These are phyloP conservation scores for pig (Sus scrofa) DNA, from an alignment of 2,113 vertebrate species.

Conservation along the genomic window DNA sequence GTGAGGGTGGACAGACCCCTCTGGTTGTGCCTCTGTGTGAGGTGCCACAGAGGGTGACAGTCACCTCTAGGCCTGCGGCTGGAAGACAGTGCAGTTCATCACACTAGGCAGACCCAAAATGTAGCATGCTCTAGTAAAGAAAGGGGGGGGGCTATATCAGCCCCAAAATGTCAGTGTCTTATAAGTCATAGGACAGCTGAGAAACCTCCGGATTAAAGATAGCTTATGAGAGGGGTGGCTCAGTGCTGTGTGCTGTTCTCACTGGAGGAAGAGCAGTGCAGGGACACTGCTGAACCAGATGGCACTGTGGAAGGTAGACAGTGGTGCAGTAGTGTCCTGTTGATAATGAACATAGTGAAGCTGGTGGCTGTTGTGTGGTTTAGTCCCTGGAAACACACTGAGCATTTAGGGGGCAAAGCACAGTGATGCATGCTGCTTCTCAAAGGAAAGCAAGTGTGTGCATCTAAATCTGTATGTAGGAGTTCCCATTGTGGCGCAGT, in stretches of 20 bases:
- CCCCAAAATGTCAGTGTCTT: not conserved
- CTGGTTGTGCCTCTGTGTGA: not conserved
- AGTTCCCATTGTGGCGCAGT: no score
- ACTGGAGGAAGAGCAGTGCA: not conserved
- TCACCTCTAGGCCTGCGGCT: fast-evolving
- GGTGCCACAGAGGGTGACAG: not conserved
- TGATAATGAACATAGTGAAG: not conserved
- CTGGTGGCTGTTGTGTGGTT: not conserved
- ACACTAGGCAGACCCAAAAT: not conserved
- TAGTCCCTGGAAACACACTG: not conserved
- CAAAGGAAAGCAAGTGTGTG: not conserved
- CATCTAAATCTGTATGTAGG: no score
- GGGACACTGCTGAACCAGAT: not conserved
- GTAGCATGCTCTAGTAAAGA: not conserved
- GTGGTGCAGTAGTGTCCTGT: not conserved
- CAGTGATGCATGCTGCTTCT: no score
- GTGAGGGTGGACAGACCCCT: not conserved
- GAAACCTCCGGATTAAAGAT: not conserved
- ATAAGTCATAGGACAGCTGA: not conserved
- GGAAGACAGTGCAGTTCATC: not conserved
- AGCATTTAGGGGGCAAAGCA: not conserved
- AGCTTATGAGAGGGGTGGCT: not conserved
- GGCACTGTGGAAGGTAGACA: not conserved
- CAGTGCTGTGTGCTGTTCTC: fast-evolving
- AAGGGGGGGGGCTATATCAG: not conserved